Evolutionary conservation across 2,888 invertebrate species (phyloP), one percentile per base, ranked within the genome.

Genomic region (Seladonia tumulorum): DNA sequence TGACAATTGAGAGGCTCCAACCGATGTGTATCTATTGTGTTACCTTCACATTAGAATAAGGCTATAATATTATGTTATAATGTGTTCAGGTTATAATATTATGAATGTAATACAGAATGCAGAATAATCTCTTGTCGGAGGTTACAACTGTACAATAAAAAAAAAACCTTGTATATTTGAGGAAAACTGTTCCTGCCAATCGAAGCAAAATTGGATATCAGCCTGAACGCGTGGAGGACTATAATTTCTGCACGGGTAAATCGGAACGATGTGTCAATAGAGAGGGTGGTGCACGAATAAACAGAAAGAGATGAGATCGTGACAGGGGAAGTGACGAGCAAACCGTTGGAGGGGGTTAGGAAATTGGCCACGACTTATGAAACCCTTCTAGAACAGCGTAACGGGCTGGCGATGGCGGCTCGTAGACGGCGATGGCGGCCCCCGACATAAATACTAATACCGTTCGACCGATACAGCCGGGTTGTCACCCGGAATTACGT

Each of bases 401-500:
- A 49, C 47, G 29, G 47, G 49, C 35, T 35, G 35, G 45, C 72
- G 25, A 71, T 71, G 45, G 45, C 45, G 45, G 29, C 25, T n/a
- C 8, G 35, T 10, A 39, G 68, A 68, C 68, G 39, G 22, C 22
- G 39, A 25, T 25, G 45, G 47, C 45, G 71, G 45, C 63, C 72
- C 72, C 72, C 29, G 47, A 25, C 29, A 72, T 49, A 49, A 72
- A 72, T 72, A 72, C 73, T 73, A 73, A 73, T 73, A 73, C 29
- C 53, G 49, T 73, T 78, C 71, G 63, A 71, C 75, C 74, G 39
- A 79, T 78, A 76, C 73, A n/a, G 60, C 68, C n/a, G 12, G 66
- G 53, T 80, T 66, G 83, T 81, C 86, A 79, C 25, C 42, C 57
- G 80, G 89, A 88, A 89, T 89, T 89, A 89, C 85, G 80, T 79